These are phyloP conservation scores for Anticlea derivata DNA, from an alignment of 2,888 invertebrate species.

Conservation along the genomic window DNA sequence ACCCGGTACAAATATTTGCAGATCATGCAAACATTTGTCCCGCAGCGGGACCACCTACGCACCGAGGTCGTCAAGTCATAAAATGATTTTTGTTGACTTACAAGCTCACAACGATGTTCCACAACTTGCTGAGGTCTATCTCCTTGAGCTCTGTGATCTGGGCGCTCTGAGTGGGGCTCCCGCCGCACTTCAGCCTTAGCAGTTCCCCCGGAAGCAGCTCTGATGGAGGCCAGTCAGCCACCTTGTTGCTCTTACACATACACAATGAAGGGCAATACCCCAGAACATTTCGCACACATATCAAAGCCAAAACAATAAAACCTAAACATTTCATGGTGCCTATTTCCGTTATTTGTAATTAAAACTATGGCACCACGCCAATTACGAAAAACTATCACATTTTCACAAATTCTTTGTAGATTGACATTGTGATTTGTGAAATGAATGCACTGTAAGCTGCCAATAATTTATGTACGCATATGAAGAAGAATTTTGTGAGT, in stretches of 20 bases:
- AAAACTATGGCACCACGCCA: slow-evolving; percentile 79
- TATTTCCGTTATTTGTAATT: slow-evolving; percentile 63
- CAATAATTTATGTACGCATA: too few species aligned
- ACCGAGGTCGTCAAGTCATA: too few species aligned
- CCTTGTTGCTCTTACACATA: slow-evolving; percentile 83
- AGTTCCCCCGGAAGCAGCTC: slow-evolving; percentile 83
- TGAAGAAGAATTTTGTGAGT: not conserved
- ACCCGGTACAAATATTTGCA: too few species aligned
- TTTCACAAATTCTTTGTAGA: slow-evolving; percentile 68
- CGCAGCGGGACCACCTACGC: too few species aligned
- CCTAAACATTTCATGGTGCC: slow-evolving; percentile 64
- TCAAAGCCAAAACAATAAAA: slow-evolving; percentile 55
- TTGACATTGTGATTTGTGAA: slow-evolving; percentile 40
- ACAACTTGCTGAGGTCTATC: slow-evolving; percentile 85
- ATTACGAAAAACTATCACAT: slow-evolving; percentile 76
- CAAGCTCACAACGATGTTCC: slow-evolving; percentile 86
- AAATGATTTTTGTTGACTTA: slow-evolving; percentile 66
- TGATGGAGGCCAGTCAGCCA: slow-evolving; percentile 72
- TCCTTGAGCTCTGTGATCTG: slow-evolving; percentile 85
- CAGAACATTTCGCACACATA: slow-evolving; percentile 50
- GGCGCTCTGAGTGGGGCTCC: slow-evolving; percentile 82
- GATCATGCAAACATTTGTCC: too few species aligned
- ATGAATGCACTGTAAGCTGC: too few species aligned
- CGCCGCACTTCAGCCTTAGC: slow-evolving; percentile 86
- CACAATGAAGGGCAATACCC: slow-evolving; percentile 79